phyloP scores from a whole-genome alignment of 2,888 invertebrate species.

The Diarsia rubi region DNA sequence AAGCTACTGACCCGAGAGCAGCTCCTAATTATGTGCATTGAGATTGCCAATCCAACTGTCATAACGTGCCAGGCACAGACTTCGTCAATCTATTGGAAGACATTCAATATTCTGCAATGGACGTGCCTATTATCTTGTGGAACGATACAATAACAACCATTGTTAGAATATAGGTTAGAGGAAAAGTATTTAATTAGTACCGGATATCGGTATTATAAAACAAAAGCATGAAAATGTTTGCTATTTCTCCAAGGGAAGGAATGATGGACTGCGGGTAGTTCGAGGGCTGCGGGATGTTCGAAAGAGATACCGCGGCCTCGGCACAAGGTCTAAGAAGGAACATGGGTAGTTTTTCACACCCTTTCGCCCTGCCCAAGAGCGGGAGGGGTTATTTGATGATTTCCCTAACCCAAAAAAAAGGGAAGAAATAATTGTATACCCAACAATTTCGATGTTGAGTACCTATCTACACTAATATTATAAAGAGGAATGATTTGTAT shows the following conservation, averaged over 20 bases:
- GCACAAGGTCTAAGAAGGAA: no score
- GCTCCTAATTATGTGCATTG: constrained; percentile 36
- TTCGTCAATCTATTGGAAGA: constrained; percentile 3
- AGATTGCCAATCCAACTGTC: constrained; percentile 13
- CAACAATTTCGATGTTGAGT: not conserved
- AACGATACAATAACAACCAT: not conserved
- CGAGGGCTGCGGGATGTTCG: no score
- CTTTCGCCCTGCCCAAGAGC: no score
- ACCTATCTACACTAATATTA: no score
- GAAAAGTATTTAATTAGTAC: not conserved
- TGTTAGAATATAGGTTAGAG: constrained; percentile 1
- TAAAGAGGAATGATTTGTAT: no score
- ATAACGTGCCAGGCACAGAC: not conserved
- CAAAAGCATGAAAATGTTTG: not conserved
- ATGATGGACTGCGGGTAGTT: no score
- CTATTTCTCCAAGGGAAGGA: not conserved
- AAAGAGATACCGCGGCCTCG: no score
- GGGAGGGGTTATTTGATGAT: no score
- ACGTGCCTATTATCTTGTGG: not conserved
- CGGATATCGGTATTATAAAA: not conserved
- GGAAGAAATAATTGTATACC: not conserved
- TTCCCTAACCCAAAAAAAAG: no score
- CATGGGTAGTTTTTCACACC: no score
- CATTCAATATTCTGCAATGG: constrained; percentile 7
- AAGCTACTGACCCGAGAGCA: not conserved